Conservation (phyloP, 1,140 invertebrate genomes). For the Bombus affinis region DNA sequence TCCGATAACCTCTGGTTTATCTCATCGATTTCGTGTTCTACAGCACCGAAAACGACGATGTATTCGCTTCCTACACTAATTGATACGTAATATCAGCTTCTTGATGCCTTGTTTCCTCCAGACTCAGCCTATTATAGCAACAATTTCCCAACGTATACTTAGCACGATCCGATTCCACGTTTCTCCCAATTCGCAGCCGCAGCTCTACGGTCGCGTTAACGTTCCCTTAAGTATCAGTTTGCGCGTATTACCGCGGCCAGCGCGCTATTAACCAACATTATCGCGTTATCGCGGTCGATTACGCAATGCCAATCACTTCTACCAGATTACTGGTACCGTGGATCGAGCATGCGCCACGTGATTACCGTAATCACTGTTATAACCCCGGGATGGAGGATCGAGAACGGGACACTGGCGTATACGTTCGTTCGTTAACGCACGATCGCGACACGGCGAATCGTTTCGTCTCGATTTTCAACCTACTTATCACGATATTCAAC, state of each 20-base stretch:
- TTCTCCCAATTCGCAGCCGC: not conserved
- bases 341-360: conserved; percentile 21
- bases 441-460: conserved; percentile 21
- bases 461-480: conserved; percentile 60
- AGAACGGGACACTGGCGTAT: not conserved
- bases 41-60: not conserved
- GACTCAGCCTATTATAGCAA: not conserved
- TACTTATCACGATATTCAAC: conserved; percentile 48
- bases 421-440: conserved; percentile 44
- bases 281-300: conserved; percentile 47
- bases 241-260: not conserved
- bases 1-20: not conserved
- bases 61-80: not conserved
- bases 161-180: not conserved
- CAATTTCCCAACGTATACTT: conserved; percentile 9
- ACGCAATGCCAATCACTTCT: conserved; percentile 23
- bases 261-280: conserved; percentile 29
- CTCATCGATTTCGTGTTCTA: not conserved
- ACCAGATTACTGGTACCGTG: conserved; percentile 13
- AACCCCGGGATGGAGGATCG: conserved; percentile 39
- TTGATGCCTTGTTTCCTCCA: not conserved
- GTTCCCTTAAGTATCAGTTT: conserved; percentile 41
- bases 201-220: not conserved
- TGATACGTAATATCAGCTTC: not conserved
- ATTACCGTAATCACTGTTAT: conserved; percentile 63